Evolutionary conservation across 2,888 invertebrate species (phyloP).

Genomic region (Tipula helvola): DNA sequence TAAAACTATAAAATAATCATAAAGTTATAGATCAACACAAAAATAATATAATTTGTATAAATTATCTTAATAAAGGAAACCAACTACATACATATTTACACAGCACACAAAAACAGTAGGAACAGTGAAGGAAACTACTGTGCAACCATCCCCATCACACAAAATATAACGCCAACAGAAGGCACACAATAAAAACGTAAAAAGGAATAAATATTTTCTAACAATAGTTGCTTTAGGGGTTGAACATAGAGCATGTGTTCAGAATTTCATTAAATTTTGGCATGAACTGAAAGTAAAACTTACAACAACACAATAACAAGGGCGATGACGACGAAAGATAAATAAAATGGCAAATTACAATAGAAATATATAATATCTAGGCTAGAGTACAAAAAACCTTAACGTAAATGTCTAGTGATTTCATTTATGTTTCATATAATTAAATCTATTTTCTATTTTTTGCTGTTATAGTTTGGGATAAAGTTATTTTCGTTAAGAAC

Average conservation of each 20-base stretch:
- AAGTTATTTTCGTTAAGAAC: background rate
- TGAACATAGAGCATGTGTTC: conserved; percentile 6
- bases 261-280: conserved; percentile 6
- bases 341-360: background rate
- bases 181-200: background rate
- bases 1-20: too few relatives aligned
- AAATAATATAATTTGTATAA: background rate
- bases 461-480: background rate
- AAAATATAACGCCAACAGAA: background rate
- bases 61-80: background rate
- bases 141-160: background rate
- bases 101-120: background rate
- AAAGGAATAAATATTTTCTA: background rate
- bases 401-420: conserved; percentile 7
- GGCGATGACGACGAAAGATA: background rate
- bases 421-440: conserved; percentile 8
- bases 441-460: conserved; percentile 8
- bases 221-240: background rate
- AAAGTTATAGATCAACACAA: background rate
- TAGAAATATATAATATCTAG: background rate
- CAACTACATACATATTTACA: background rate
- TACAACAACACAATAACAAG: background rate
- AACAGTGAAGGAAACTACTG: background rate
- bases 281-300: conserved; percentile 6
- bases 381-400: background rate